Evolutionary conservation across 2,113 vertebrate genomes (phyloP), one percentile per base, ranked within the genome.

Genomic region (Chlorodrepanis virens): DNA sequence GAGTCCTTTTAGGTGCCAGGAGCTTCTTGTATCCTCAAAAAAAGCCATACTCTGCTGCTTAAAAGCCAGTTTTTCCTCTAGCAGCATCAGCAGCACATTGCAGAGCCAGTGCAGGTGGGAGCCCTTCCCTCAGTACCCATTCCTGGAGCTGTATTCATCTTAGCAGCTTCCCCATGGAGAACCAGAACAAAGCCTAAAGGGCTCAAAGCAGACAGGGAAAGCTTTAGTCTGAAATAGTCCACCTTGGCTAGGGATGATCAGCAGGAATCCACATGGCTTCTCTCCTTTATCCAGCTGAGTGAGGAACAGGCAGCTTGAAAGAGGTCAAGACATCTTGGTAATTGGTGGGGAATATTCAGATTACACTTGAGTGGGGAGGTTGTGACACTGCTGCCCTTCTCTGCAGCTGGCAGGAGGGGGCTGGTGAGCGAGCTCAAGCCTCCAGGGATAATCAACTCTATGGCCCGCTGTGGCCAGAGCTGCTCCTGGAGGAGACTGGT

Each of bases 61-160:
- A 69, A 86, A 91, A 87, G 33, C 19, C 47, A 39, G 12, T 61
- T 90, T 72, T 53, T 22, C 10, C 63, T 94, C 49, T 57, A 68
- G 63, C 49, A 90, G 65, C 79, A 59, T 42, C 87, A 85, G 83
- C 86, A 90, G 81, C 75, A 45, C 3, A 0, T 45, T 77, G 74
- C 71, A 96, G 60, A 74, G 45, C 21, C 60, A 44, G 27, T 14
- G 64, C 49, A 59, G 84, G 75, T 61, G 45, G 37, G 45, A 91
- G 69, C 72, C 71, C 42, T 93, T 91, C 77, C 64, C 50, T 71
- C 49, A 88, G 35, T 87, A 88, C 33, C 39, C 3, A 1, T 87
- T 95, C 87, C 83, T 83, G 64, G 82, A 87, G 75, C 54, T 84
- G 70, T 65, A 81, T 89, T 96, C 74, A 88, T 92, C 93, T 76